These are phyloP conservation scores for Polyodon spathula DNA, from an alignment of 2,113 vertebrate genomes.

Conservation along the genomic window DNA sequence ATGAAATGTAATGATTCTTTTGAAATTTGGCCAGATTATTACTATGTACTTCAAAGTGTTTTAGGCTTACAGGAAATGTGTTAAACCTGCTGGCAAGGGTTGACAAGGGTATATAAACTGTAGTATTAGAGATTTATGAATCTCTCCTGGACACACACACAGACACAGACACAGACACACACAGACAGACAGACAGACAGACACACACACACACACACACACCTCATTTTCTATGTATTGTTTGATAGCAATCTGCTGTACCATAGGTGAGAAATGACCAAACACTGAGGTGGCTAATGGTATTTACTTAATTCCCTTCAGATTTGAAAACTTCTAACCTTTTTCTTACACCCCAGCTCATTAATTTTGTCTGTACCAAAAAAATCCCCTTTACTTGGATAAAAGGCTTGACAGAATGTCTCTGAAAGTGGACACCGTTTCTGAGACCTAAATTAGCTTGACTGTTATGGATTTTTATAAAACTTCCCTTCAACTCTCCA, in stretches of 20 bases:
- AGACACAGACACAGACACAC: too few species aligned
- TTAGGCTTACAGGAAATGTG: neutral
- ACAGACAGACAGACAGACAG: too few species aligned
- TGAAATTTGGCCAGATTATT: neutral
- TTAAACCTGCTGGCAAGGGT: neutral
- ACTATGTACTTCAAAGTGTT: neutral
- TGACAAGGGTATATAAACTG: neutral
- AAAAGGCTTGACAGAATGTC: conserved; percentile 42
- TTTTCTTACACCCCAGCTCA: conserved; percentile 48
- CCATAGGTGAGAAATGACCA: neutral
- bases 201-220: too few species aligned
- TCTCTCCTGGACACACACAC: neutral
- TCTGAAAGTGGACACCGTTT: conserved; percentile 45
- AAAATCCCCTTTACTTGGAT: conserved; percentile 45
- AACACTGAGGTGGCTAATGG: conserved; percentile 2
- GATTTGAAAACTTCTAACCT: conserved; percentile 21
- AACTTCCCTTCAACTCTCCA: conserved; percentile 18
- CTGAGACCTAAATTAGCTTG: conserved; percentile 51
- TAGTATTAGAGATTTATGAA: neutral
- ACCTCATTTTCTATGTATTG: too few species aligned
- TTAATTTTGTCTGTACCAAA: conserved; percentile 46
- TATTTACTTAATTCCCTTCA: conserved; percentile 35
- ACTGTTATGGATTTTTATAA: conserved; percentile 24
- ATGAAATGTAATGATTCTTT: conserved; percentile 3
- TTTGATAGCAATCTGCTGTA: neutral